These are phyloP conservation scores for Meandrusa payeni DNA, from an alignment of 2,888 invertebrate genomes.

Conservation along the genomic window DNA sequence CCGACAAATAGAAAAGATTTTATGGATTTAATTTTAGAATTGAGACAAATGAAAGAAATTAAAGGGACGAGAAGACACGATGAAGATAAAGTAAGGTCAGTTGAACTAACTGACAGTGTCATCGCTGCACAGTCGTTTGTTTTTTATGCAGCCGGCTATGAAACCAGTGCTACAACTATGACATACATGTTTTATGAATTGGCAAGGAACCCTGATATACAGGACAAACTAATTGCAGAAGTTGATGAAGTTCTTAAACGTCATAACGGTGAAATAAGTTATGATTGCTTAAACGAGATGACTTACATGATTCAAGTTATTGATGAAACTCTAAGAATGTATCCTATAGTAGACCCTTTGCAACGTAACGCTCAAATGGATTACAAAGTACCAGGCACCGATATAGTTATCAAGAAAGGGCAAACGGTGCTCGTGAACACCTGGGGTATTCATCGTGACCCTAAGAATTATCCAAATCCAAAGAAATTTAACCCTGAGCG, in stretches of 20 bases:
- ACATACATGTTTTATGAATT: constrained; percentile 51
- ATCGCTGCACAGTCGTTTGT: constrained; percentile 62
- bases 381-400: constrained; percentile 53
- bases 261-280: constrained; percentile 48
- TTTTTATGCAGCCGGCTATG: constrained; percentile 66
- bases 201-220: constrained; percentile 52
- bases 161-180: constrained; percentile 62
- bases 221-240: constrained; percentile 47
- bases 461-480: constrained; percentile 59
- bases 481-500: constrained; percentile 67
- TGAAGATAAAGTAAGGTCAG: constrained; percentile 28
- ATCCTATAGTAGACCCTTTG: constrained; percentile 59
- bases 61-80: constrained; percentile 27
- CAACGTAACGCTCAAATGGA: constrained; percentile 46
- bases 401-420: constrained; percentile 49
- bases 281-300: constrained; percentile 55
- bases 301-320: constrained; percentile 57
- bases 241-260: constrained; percentile 44
- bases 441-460: constrained; percentile 60
- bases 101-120: constrained; percentile 45
- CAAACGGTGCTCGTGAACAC: constrained; percentile 45
- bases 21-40: constrained; percentile 48
- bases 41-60: constrained; percentile 40
- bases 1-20: constrained; percentile 47
- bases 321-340: constrained; percentile 62